phyloP scores from a whole-genome alignment of 1,140 invertebrate genomes.

The Chelonus insularis region DNA sequence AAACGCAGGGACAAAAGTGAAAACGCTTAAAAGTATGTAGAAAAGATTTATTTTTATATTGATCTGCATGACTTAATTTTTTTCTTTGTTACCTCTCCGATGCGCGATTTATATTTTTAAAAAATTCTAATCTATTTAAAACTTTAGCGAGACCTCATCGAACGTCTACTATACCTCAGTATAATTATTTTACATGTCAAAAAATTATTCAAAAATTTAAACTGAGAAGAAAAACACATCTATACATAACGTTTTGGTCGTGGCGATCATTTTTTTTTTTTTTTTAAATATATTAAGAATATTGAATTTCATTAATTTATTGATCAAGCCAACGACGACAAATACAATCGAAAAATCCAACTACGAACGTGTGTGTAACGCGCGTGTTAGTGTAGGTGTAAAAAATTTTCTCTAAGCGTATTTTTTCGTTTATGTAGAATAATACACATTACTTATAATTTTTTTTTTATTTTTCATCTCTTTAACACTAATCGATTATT shows the following conservation, averaged over 20 bases:
- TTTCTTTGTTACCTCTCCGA: background rate
- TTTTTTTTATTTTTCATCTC: slow-evolving; percentile 16
- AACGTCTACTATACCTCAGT: too few relatives aligned
- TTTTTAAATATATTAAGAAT: slow-evolving; percentile 1
- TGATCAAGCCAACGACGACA: slow-evolving; percentile 9
- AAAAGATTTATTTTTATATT: background rate
- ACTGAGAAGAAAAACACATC: too few relatives aligned
- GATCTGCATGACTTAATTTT: background rate
- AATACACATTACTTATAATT: slow-evolving; percentile 23
- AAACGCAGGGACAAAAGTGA: slow-evolving; percentile 17
- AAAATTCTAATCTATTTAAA: slow-evolving; percentile 12
- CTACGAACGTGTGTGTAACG: slow-evolving; percentile 29
- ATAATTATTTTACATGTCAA: too few relatives aligned
- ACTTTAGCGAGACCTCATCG: too few relatives aligned
- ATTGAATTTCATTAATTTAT: too few relatives aligned
- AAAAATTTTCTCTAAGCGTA: slow-evolving; percentile 40
- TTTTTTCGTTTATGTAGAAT: slow-evolving; percentile 27
- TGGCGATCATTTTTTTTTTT: too few relatives aligned
- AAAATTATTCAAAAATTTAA: too few relatives aligned
- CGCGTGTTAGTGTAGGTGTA: slow-evolving; percentile 34
- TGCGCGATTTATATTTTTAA: slow-evolving; percentile 1
- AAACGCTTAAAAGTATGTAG: slow-evolving; percentile 3
- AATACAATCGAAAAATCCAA: slow-evolving; percentile 20
- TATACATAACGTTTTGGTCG: too few relatives aligned
- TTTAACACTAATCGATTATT: slow-evolving; percentile 49